Base-by-base conservation (phyloP, 2,113 vertebrate genomes). In the Otolemur garnettii region DNA sequence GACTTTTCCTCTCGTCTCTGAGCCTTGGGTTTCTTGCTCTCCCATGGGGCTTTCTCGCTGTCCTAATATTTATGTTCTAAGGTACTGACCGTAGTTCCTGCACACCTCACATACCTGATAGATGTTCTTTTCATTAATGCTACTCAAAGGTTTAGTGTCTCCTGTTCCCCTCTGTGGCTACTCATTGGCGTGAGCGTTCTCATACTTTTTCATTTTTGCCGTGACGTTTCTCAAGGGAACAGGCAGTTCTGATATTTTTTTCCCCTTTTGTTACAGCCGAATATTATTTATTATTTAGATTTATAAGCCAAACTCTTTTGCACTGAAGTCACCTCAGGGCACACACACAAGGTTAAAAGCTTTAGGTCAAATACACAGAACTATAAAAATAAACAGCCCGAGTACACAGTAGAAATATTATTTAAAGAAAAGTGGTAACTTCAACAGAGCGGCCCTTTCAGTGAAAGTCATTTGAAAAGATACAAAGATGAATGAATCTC, bases 271-370 rank as follows among this genome's bases (percentile, higher is more conserved):
- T 81, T 94, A 91, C 2, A 26, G 66, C 87, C 71, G n/a, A 91
- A 96, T 95, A 94, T 94, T 96, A 97, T 96, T 97, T 97, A 97
- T 96, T 94, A 97, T 97, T 97, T 96, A 95, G 96, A 96, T 96
- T 96, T 96, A 95, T 89, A 93, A 93, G 93, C 89, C 96, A 97
- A 96, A 87, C 21, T 84, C 71, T 91, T 97, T 97, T 95, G 96
- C 96, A 97, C 96, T 93, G 95, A 97, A 97, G 97, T 97, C 96
- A 95, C 77, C 87, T 94, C 50, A 38, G 97, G 96, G 95, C 95
- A 93, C 95, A 95, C 94, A 89, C 45, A 87, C 95, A 95, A 96
- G 97, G 97, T 97, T 98, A 97, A 98, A 96, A 97, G 97, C 95
- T 96, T 97, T 97, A 97, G 97, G 97, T 97, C 97, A 98, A 96